Conservation (phyloP, 2,113 vertebrate species). For the Lepus timidus region DNA sequence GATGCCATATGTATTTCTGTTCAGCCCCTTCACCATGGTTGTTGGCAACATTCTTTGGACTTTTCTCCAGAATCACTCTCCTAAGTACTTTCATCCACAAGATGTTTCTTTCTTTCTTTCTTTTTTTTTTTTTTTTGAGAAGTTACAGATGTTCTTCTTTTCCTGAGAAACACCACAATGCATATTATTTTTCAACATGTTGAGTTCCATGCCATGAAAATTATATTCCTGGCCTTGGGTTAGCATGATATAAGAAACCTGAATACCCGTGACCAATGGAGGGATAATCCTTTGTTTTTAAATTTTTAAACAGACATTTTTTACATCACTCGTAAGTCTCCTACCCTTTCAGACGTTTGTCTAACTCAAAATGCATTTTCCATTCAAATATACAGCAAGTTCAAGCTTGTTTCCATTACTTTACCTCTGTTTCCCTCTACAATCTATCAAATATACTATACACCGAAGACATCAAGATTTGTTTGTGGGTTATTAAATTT, state of each 20-base stretch:
- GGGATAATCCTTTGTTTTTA: slow-evolving; percentile 66
- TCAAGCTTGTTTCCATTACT: slow-evolving; percentile 74
- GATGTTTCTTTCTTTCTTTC: not conserved
- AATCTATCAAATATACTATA: slow-evolving; percentile 78
- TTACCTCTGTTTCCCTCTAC: slow-evolving; percentile 70
- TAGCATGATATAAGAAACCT: slow-evolving; percentile 70
- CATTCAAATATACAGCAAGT: slow-evolving; percentile 70
- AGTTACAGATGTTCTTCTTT: slow-evolving; percentile 67
- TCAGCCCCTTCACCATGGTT: not conserved
- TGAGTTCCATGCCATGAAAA: slow-evolving; percentile 74
- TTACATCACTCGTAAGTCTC: slow-evolving; percentile 48
- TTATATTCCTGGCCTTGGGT: slow-evolving; percentile 59
- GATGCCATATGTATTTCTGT: not conserved
- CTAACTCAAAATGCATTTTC: slow-evolving; percentile 77
- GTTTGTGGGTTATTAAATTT: slow-evolving; percentile 74
- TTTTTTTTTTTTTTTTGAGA: not conserved
- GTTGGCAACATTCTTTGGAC: not conserved
- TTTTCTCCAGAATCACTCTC: slow-evolving; percentile 35
- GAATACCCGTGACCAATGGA: slow-evolving; percentile 71
- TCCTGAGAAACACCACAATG: slow-evolving; percentile 54
- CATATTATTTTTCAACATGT: slow-evolving; percentile 70
- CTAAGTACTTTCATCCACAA: slow-evolving; percentile 51
- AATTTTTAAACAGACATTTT: slow-evolving; percentile 69
- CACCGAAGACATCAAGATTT: slow-evolving; percentile 74
- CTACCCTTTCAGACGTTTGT: slow-evolving; percentile 65